Conservation (phyloP, 2,888 invertebrate genomes). For the Chrysolina haemoptera region DNA sequence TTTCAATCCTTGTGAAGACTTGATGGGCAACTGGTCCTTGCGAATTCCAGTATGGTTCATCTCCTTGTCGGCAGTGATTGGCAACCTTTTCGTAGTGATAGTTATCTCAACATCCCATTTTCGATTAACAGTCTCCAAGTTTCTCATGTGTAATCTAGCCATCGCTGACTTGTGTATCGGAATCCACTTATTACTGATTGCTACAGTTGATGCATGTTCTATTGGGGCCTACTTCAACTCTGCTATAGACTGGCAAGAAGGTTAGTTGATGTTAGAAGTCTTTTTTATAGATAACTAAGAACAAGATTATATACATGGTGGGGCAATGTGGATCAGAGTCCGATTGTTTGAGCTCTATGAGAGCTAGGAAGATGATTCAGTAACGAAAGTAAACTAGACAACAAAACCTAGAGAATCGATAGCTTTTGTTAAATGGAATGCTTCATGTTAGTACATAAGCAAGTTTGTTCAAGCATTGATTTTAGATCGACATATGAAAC, state of each 20-base stretch:
- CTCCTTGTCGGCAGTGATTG: constrained; percentile 75
- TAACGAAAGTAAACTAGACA: too few species aligned
- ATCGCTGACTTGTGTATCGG: constrained; percentile 80
- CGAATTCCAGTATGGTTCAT: constrained; percentile 76
- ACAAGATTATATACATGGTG: too few species aligned
- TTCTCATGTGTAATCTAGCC: constrained; percentile 80
- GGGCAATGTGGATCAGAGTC: too few species aligned
- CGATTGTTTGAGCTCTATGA: too few species aligned
- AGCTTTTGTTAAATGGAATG: too few species aligned
- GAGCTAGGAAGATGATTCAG: too few species aligned
- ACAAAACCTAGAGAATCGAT: too few species aligned
- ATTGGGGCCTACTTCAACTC: constrained; percentile 78
- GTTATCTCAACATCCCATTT: constrained; percentile 72
- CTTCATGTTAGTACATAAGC: too few species aligned
- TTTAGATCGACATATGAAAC: too few species aligned
- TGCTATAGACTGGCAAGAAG: constrained; percentile 80
- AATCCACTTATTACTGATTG: constrained; percentile 75
- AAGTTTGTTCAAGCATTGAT: too few species aligned
- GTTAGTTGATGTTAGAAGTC: constrained; percentile 57
- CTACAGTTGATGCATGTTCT: constrained; percentile 76
- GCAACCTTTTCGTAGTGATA: constrained; percentile 77
- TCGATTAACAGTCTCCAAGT: constrained; percentile 72
- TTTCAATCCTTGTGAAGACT: constrained; percentile 78
- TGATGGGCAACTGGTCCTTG: constrained; percentile 75
- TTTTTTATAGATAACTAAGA: too few species aligned